phyloP scores from a whole-genome alignment of 2,888 invertebrate species.

The Sturmia bella region DNA sequence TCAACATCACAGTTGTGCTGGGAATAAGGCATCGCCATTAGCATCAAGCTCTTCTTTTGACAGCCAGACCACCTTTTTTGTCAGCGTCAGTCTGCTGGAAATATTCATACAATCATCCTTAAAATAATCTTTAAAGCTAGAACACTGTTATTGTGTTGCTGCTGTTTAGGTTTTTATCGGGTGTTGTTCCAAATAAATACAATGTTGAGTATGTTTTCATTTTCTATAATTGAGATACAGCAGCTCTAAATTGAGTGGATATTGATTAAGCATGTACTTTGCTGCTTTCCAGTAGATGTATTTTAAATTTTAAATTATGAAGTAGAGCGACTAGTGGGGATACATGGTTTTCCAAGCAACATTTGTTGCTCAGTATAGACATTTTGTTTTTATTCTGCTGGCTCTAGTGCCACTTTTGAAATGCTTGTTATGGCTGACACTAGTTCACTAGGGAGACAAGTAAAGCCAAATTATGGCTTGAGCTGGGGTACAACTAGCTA shows the following conservation, averaged over 20 bases:
- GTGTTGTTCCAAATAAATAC: slow-evolving; percentile 26
- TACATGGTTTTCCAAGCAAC: background rate
- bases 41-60: background rate
- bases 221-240: background rate
- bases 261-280: slow-evolving; percentile 27
- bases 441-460: too few species aligned
- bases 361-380: background rate
- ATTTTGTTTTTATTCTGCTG: too few species aligned
- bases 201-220: too few species aligned
- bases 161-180: slow-evolving; percentile 35
- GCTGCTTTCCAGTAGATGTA: background rate
- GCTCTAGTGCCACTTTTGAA: too few species aligned
- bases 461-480: too few species aligned
- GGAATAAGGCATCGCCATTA: background rate
- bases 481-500: too few species aligned
- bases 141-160: slow-evolving; percentile 4
- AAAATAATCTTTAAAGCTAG: background rate
- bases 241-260: slow-evolving; percentile 21
- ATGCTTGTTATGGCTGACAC: too few species aligned
- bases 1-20: slow-evolving; percentile 7
- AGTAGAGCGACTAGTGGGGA: too few species aligned
- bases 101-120: slow-evolving; percentile 2
- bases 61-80: background rate
- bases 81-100: background rate
- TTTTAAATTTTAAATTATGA: too few species aligned